Base-by-base conservation (phyloP, 2,888 invertebrate genomes). In the Nymphalis urticae region DNA sequence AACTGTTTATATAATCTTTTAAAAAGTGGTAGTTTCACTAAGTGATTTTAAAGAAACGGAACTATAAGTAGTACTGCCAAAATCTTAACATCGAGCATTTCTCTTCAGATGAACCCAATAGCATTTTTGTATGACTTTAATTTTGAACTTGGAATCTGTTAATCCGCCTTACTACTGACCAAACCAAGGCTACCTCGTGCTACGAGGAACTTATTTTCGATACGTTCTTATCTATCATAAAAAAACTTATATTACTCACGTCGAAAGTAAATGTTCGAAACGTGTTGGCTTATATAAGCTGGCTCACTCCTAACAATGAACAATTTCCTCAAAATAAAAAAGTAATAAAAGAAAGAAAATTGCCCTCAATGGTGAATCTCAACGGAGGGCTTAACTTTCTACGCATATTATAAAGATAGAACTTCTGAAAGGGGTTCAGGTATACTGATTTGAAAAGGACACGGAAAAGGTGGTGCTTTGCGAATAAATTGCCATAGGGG, bases 381-480 rank as follows among this genome's bases (percentile, higher is more conserved):
- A 77, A 77, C 76, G 73, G 73, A 74, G 72, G 72, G 74, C 73
- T 73, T 74, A 77, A 78, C 74, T 77, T 77, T 77, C 72, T 65
- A 72, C 73, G 76, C 75, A 79, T 88, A 88, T 88, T 87, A 88
- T 83, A 82, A 84, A 80, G 78, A 75, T 66, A 74, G 78, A 86
- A 89, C 82, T 88, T 90, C 85, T 85, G 84, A 88, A 89, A 89
- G 89, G 88, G 90, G 88, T 87, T 85, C 82, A 85, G 79, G 82
- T 80, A 86, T 84, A 85, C 84, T 85, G 86, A 86, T 86, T 86
- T 83, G 81, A 80, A 82, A 77, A 80, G 86, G 85, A 92, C 79
- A 79, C 64, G 76, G 76, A 79, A 79, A 72, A 72, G 72, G 72
- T 70, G 72, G 72, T 62, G 58, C 70, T 63, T 53, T 47, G 36